Conservation (phyloP, 2,797 vertebrate species). For the Anisognathus igniventris region DNA sequence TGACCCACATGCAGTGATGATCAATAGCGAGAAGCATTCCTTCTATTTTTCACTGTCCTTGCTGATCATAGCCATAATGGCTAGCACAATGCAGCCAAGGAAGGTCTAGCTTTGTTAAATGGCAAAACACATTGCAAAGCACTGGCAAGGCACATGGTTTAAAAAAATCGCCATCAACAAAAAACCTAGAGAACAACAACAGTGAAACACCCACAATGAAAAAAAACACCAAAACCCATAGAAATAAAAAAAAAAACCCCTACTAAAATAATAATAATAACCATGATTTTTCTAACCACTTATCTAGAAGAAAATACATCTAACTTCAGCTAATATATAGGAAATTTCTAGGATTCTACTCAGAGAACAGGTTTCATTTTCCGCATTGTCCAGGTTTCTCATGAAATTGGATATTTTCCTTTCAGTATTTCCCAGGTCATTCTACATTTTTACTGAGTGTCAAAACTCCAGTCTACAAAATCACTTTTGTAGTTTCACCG, state of each 20-base stretch:
- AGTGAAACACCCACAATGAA: accelerated
- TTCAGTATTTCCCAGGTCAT: not conserved
- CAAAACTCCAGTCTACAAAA: not conserved
- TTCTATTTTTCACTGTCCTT: not conserved
- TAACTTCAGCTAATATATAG: not conserved
- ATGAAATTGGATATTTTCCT: not conserved
- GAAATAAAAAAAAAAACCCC: not conserved
- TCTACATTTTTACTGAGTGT: not conserved
- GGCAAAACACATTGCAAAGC: not conserved
- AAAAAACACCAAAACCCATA: not conserved
- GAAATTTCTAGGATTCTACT: not conserved
- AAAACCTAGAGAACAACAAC: not conserved
- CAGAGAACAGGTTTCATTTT: not conserved
- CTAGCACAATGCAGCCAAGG: not conserved
- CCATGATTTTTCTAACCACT: not conserved
- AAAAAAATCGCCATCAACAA: accelerated
- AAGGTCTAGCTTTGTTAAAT: not conserved
- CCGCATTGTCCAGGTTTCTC: not conserved
- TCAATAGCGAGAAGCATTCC: not conserved
- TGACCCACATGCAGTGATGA: not conserved
- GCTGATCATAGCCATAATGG: not conserved
- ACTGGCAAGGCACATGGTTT: accelerated
- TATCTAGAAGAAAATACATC: not conserved
- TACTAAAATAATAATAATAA: not conserved
- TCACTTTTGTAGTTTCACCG: not conserved